Base-by-base conservation (phyloP, 2,888 invertebrate species). In the Escarpia spicata region DNA sequence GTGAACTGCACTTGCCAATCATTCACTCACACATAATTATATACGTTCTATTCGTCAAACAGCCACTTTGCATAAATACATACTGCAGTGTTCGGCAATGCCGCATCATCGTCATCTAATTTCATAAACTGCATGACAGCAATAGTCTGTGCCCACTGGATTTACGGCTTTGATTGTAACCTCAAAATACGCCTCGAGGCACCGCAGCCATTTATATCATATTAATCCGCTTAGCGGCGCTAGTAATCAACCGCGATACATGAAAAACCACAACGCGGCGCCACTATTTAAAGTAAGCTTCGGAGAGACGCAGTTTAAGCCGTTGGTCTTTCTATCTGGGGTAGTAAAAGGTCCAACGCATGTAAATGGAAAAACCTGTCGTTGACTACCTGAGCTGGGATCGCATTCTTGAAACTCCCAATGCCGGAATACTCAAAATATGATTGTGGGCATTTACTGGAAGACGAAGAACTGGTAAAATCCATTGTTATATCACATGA, bases 61-160 rank as follows among this genome's bases (percentile, higher is more conserved):
- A 75, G 4, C 10, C 52, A 75, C 3, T 75, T 15, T 26, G 75
- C 26, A 75, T 26, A 75, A 75, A 75, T 75, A 75, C 75, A 26
- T 75, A 75, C 75, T 75, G 75, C n/a, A 26, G 3, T 4, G 26
- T 75, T 75, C 75, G 19, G 26, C 6, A 19, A 6, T 75, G 19
- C 26, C 15, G 1, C 19, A 26, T n/a, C 75, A 26, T 6, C 75
- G 19, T 75, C 75, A 4, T n/a, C 75, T 75, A 75, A 19, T 26
- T 75, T n/a, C 75, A 75, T 75, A 75, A 75, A 75, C n/a, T 75
- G 75, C 75, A 75, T 75, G 75, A 75, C 75, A 26, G 75, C 19
- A 26, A 2, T 26, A 26, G 75, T 75, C 26, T 75, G 75, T n/a
- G 0, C 3, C 19, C 75, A 75, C 26, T 26, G 15, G 75, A n/a